These are phyloP conservation scores for Chroicocephalus ridibundus DNA, from an alignment of 2,113 vertebrate genomes.

Conservation along the genomic window DNA sequence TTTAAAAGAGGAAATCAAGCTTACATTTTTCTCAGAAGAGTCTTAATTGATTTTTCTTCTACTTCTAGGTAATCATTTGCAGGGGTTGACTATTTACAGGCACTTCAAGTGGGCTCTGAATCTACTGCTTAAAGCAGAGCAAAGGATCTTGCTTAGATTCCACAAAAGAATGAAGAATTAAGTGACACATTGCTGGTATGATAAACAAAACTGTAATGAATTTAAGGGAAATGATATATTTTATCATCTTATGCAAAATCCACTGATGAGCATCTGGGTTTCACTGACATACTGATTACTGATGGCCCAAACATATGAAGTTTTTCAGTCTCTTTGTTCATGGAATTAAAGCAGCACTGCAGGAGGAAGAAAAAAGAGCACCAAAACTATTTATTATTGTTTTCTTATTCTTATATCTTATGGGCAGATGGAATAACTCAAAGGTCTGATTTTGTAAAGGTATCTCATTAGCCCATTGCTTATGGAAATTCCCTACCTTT, in stretches of 20 bases:
- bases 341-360: not conserved
- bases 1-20: not conserved
- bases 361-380: constrained; percentile 17
- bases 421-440: not conserved
- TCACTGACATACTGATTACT: not conserved
- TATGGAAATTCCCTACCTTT: not conserved
- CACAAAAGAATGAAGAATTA: not conserved
- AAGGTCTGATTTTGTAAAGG: not conserved
- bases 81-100: not conserved
- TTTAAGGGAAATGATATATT: not conserved
- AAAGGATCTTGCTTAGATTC: not conserved
- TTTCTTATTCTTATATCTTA: not conserved
- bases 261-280: not conserved
- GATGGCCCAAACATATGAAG: not conserved
- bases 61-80: not conserved
- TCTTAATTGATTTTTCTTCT: not conserved
- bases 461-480: not conserved
- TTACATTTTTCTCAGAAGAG: not conserved
- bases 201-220: not conserved
- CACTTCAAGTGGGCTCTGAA: not conserved
- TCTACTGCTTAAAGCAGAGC: not conserved
- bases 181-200: not conserved
- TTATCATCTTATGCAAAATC: not conserved
- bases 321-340: not conserved
- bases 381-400: not conserved